Percentiles rank a stretch among this genome's conserved stretches.
phyloP scores from a whole-genome alignment of 2,113 vertebrate species.

The Bagarius yarrelli region DNA sequence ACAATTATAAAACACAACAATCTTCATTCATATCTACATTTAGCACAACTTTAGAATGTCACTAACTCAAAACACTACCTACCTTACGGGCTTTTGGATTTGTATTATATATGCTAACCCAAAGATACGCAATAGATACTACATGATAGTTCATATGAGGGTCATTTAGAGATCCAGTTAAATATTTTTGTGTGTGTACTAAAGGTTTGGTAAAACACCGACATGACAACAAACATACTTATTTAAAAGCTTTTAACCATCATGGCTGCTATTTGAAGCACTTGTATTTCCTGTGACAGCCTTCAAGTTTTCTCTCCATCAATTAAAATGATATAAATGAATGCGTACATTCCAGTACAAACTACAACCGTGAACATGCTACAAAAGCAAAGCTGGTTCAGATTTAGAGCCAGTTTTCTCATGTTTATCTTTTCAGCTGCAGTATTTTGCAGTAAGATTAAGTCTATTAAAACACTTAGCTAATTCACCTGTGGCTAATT shows the following conservation, averaged over 20 bases:
- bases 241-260: neutral
- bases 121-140: neutral
- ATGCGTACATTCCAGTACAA: neutral
- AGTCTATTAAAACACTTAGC: neutral
- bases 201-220: neutral
- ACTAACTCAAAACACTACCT: neutral
- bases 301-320: too few relatives aligned
- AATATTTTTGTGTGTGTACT: neutral
- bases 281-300: neutral
- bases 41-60: neutral
- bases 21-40: neutral
- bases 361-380: neutral
- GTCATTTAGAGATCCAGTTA: neutral
- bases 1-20: neutral
- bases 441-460: neutral
- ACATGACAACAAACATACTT: neutral
- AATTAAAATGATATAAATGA: too few relatives aligned
- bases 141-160: neutral
- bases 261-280: neutral
- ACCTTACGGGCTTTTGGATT: neutral
- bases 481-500: neutral
- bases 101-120: neutral
- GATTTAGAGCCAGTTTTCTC: neutral
- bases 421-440: neutral
- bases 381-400: neutral